Evolutionary conservation across 2,797 vertebrate genomes (phyloP).

Genomic region (Phalloptychus januarius): DNA sequence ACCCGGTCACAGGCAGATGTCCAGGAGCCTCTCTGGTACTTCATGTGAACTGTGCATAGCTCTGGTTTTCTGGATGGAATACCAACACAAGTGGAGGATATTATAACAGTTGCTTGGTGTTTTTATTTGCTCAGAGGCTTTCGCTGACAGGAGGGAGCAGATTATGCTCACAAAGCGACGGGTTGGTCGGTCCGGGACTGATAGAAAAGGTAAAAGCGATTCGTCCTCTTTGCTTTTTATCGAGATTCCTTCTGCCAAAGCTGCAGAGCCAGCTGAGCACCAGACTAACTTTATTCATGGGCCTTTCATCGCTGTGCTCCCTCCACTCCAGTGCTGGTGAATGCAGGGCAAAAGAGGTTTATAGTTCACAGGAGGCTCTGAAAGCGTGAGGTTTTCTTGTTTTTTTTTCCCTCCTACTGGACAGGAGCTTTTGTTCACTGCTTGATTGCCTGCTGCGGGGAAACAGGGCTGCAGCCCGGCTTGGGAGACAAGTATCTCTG

Average conservation of each 20-base stretch:
- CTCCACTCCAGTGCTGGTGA: conserved; percentile 51
- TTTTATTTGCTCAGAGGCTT: conserved; percentile 60
- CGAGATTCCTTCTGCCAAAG: conserved; percentile 43
- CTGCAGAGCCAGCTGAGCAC: conserved; percentile 55
- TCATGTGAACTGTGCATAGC: conserved; percentile 23
- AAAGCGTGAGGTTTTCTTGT: conserved; percentile 48
- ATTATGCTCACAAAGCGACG: conserved; percentile 43
- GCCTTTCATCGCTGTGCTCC: conserved; percentile 49
- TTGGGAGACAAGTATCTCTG: conserved; percentile 63
- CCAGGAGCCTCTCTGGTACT: not conserved
- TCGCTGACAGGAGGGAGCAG: conserved; percentile 53
- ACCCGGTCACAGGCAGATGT: not conserved
- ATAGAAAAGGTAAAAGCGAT: conserved; percentile 59
- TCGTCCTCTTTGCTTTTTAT: conserved; percentile 28
- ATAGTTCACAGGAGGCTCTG: conserved; percentile 40
- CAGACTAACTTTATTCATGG: conserved; percentile 47
- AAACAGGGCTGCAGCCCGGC: conserved; percentile 59
- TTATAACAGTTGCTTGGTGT: conserved; percentile 48
- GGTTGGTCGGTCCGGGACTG: conserved; percentile 40
- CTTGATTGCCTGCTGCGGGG: conserved; percentile 57
- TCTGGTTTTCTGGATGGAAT: conserved; percentile 38
- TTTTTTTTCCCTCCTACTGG: conserved; percentile 52
- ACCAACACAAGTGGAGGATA: conserved; percentile 42
- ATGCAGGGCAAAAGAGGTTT: conserved; percentile 46
- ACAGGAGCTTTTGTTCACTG: conserved; percentile 58